Conservation (phyloP, 2,888 invertebrate species). For the Acleris literana region DNA sequence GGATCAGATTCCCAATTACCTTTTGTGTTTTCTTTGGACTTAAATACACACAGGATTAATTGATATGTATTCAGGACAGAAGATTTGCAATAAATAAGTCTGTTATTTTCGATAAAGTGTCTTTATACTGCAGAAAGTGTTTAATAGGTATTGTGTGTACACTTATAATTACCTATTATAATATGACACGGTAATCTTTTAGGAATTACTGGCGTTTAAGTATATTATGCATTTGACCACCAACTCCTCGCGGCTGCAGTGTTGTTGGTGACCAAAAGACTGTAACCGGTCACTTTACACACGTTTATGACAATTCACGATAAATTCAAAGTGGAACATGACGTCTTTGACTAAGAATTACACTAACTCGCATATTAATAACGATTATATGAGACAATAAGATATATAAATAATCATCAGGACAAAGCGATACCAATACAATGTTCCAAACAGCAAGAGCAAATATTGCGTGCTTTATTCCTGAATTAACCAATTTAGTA, state of each 20-base stretch:
- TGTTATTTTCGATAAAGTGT: constrained; percentile 7
- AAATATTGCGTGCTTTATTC: constrained; percentile 24
- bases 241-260: background rate
- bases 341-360: constrained; percentile 22
- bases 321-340: constrained; percentile 25
- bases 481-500: constrained; percentile 7
- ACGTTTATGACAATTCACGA: constrained; percentile 13
- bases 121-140: constrained; percentile 6
- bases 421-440: constrained; percentile 8
- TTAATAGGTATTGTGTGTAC: background rate
- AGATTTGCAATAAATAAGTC: constrained; percentile 45
- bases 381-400: constrained; percentile 34
- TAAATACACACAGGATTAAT: constrained; percentile 38
- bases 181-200: constrained; percentile 32
- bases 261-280: constrained; percentile 5
- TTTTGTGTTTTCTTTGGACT: too few relatives aligned
- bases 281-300: constrained; percentile 10
- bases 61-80: constrained; percentile 71
- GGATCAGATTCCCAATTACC: too few relatives aligned
- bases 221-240: background rate
- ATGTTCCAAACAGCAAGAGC: constrained; percentile 16
- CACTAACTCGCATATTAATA: constrained; percentile 26
- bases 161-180: constrained; percentile 12
- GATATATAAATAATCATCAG: constrained; percentile 24
- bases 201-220: background rate